A percentile compares a stretch with the other conserved stretches of the same genome.
Conservation (phyloP, 2,797 vertebrate genomes). For the Melanotaenia nigrans region DNA sequence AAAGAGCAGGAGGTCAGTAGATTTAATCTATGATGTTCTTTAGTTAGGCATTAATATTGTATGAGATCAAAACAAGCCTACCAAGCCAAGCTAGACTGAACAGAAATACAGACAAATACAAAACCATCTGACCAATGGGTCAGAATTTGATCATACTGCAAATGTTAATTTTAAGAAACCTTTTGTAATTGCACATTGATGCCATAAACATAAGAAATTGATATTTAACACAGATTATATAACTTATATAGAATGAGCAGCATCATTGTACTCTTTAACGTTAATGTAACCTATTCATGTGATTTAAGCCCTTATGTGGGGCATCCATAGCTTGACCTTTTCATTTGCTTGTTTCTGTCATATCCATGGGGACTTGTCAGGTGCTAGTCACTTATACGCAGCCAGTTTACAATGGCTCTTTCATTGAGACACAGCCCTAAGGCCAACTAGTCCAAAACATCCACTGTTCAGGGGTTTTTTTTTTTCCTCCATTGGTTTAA, state of each 20-base stretch:
- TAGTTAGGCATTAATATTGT: not conserved
- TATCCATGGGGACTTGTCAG: constrained; percentile 59
- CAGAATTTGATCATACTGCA: constrained; percentile 16
- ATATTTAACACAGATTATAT: constrained; percentile 33
- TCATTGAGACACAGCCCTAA: constrained; percentile 52
- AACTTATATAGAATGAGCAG: constrained; percentile 3
- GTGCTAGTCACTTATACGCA: constrained; percentile 51
- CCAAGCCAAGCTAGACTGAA: constrained; percentile 4
- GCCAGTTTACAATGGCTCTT: constrained; percentile 63
- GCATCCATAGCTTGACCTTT: not conserved
- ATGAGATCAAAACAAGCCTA: constrained; percentile 14
- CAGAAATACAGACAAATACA: constrained; percentile 14
- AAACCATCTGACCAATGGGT: constrained; percentile 35
- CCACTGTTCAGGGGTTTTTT: constrained; percentile 12
- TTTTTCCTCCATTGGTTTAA: constrained; percentile 12
- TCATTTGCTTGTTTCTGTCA: constrained; percentile 20
- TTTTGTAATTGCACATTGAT: not conserved
- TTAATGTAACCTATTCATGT: constrained; percentile 9
- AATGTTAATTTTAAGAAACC: constrained; percentile 5
- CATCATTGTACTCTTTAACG: constrained; percentile 7
- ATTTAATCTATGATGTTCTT: not conserved
- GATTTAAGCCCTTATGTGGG: not conserved
- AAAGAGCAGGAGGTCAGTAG: constrained; percentile 56
- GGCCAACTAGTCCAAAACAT: constrained; percentile 35
- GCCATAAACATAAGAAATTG: not conserved